phyloP scores from a whole-genome alignment of 1,140 invertebrate species.

The Macrobrachium nipponense region DNA sequence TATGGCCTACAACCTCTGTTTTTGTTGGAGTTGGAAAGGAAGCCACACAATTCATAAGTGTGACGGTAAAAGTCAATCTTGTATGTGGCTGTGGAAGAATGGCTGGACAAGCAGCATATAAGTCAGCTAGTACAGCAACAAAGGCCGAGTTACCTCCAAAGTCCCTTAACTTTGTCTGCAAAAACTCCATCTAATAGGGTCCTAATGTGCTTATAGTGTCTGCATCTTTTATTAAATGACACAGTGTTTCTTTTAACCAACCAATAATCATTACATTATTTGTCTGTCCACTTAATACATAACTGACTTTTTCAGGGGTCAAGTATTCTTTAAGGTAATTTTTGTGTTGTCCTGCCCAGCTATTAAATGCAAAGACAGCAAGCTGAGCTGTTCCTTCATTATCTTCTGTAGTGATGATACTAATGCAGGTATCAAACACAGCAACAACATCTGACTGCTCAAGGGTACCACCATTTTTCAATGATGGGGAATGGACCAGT shows the following conservation, averaged over 20 bases:
- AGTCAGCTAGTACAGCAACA: constrained; percentile 32
- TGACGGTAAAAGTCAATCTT: constrained; percentile 44
- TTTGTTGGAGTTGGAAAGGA: constrained; percentile 54
- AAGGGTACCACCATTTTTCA: constrained; percentile 8
- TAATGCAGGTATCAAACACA: constrained; percentile 45
- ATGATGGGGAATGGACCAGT: constrained; percentile 28
- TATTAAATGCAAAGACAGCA: constrained; percentile 49
- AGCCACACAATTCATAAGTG: constrained; percentile 49
- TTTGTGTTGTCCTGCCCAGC: constrained; percentile 41
- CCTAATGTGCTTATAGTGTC: constrained; percentile 21
- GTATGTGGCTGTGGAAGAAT: constrained; percentile 39
- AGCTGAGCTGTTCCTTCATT: constrained; percentile 42
- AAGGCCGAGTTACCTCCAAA: constrained; percentile 45
- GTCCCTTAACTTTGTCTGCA: constrained; percentile 38
- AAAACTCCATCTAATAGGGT: constrained; percentile 30
- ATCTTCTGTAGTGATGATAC: constrained; percentile 22
- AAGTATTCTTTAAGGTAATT: constrained; percentile 32
- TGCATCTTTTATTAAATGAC: constrained; percentile 34
- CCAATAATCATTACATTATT: constrained; percentile 21
- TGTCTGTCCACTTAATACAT: constrained; percentile 1
- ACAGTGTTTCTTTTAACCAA: constrained; percentile 36
- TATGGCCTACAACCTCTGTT: constrained; percentile 50
- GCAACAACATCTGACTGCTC: constrained; percentile 31
- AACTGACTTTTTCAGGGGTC: constrained; percentile 9
- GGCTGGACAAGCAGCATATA: constrained; percentile 39